These are phyloP conservation scores for Nomada fucata DNA, from an alignment of 2,888 invertebrate species.

Conservation along the genomic window DNA sequence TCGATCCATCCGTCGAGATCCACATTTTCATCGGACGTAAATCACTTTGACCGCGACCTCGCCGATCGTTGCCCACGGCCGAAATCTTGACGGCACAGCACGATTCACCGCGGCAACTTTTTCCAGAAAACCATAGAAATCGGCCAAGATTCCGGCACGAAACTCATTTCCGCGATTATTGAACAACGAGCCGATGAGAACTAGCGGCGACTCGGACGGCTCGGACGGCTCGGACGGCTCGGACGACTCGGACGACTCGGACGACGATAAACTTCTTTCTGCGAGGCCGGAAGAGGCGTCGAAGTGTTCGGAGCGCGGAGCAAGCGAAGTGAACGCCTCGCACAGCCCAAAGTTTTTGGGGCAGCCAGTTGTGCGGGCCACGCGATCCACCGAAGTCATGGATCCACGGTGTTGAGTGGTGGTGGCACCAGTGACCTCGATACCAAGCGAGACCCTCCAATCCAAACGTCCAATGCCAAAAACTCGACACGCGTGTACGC, in stretches of 20 bases:
- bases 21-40: neutral
- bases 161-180: slow-evolving; percentile 20
- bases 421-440: slow-evolving; percentile 84
- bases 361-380: slow-evolving; percentile 72
- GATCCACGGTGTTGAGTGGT: slow-evolving; percentile 73
- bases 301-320: slow-evolving; percentile 55
- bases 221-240: neutral
- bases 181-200: neutral
- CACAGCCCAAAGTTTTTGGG: slow-evolving; percentile 76
- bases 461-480: slow-evolving; percentile 82
- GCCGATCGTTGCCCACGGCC: neutral
- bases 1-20: neutral
- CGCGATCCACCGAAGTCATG: slow-evolving; percentile 74
- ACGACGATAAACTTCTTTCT: neutral
- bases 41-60: neutral
- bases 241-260: neutral
- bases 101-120: slow-evolving; percentile 21
- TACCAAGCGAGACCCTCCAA: slow-evolving; percentile 79
- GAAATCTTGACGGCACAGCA: slow-evolving; percentile 6
- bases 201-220: neutral
- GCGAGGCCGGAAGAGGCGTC: slow-evolving; percentile 67
- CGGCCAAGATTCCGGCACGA: neutral
- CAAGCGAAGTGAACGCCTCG: slow-evolving; percentile 73
- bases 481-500: slow-evolving; percentile 73
- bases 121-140: neutral